Base-by-base conservation (phyloP, 1,140 invertebrate species). In the Eumaeus atala region DNA sequence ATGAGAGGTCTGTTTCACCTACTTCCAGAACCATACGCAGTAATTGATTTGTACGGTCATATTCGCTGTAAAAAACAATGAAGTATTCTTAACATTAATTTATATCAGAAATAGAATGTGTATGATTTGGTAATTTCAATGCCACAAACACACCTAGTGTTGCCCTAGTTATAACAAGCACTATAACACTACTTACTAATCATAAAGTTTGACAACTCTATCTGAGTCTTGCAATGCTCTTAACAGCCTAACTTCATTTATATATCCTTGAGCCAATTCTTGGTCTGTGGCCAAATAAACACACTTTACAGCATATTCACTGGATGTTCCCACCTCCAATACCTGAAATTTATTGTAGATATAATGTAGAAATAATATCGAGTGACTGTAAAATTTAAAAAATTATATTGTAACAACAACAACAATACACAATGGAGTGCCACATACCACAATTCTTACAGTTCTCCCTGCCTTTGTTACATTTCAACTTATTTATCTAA, bases 191-290 rank as follows among this genome's bases (percentile, higher is more conserved):
- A n/a, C 94, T 94, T 88, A 98, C 96, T 93, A 97, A 73, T 96
- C 94, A 87, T 91, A 93, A 73, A 99, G 92, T 55, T 90, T 91
- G 61, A 99, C 94, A 44, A 99, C 94, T 63, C 91, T 90, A 44
- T 93, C 89, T 59, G 94, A 94, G 47, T 92, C 92, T 84, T 97
- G 96, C 36, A 99, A 89, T 72, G 92, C 92, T 48, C 92, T 79
- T n/a, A 99, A 87, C 58, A 98, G 88, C 58, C 92, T 89, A 37
- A 98, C 95, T 90, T 99, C 98, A 79, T 98, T 97, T 33, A 96
- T 88, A 81, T 96, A 99, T 6, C 94, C 94, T 63, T 93, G 87
- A 0, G 92, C 90, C 44, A 93, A 89, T 2, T 90, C 83, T 14
- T 92, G 89, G 81, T 96, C 94, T 35, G 94, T 91, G 11, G 89